Evolutionary conservation across 1,140 invertebrate genomes (phyloP).

Genomic region (Drosophila chauvacae): DNA sequence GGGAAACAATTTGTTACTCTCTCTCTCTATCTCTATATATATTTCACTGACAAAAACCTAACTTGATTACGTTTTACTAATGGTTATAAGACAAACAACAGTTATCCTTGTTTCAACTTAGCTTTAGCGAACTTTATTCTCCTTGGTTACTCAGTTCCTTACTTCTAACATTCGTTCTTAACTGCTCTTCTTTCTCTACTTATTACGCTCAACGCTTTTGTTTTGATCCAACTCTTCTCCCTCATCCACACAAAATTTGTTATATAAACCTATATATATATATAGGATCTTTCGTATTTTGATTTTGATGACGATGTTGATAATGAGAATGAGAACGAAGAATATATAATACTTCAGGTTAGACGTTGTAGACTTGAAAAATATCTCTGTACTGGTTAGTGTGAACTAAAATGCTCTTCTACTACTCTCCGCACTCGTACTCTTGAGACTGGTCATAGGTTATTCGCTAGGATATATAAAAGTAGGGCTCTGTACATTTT

Average conservation of each 20-base stretch:
- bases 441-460: neutral
- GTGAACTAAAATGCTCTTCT: slow-evolving; percentile 36
- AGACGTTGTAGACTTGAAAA: slow-evolving; percentile 65
- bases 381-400: slow-evolving; percentile 56
- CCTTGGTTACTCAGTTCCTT: slow-evolving; percentile 34
- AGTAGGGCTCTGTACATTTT: neutral
- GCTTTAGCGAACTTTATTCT: slow-evolving; percentile 30
- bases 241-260: slow-evolving; percentile 19
- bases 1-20: slow-evolving; percentile 20
- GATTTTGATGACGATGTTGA: slow-evolving; percentile 79
- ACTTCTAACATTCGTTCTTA: slow-evolving; percentile 39
- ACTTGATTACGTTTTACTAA: slow-evolving; percentile 24
- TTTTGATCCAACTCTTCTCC: slow-evolving; percentile 42
- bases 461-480: slow-evolving; percentile 13
- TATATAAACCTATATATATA: slow-evolving; percentile 1
- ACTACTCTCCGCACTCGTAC: slow-evolving; percentile 13
- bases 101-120: slow-evolving; percentile 38
- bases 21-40: slow-evolving; percentile 1
- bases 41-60: slow-evolving; percentile 20
- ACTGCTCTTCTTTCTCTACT: slow-evolving; percentile 33
- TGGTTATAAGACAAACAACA: slow-evolving; percentile 32
- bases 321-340: slow-evolving; percentile 79
- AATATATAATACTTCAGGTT: slow-evolving; percentile 84
- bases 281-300: slow-evolving; percentile 82
- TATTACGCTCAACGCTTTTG: slow-evolving; percentile 35